Percentiles rank a stretch among this genome's conserved stretches.
These are phyloP conservation scores for Karalla daura DNA, from an alignment of 2,797 vertebrate species.

Conservation along the genomic window DNA sequence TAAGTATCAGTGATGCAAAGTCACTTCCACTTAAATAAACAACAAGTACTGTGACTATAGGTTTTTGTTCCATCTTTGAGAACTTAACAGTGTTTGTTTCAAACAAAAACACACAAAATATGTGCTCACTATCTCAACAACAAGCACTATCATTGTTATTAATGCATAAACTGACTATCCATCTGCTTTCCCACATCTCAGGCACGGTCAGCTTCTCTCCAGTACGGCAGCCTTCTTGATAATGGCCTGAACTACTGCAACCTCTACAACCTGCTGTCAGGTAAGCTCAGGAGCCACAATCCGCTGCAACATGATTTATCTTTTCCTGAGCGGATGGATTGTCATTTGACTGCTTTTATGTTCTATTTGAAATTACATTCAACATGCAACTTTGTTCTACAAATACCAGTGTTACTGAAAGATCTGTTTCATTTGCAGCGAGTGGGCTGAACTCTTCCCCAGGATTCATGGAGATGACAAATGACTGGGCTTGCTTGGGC, in stretches of 20 bases:
- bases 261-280: conserved; percentile 55
- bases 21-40: too few species aligned
- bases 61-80: too few species aligned
- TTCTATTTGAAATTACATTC: too few species aligned
- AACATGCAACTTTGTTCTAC: not conserved
- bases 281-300: conserved; percentile 25
- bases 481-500: conserved; percentile 53
- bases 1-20: conserved; percentile 28
- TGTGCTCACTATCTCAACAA: too few species aligned
- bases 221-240: conserved; percentile 52
- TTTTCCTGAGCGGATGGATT: too few species aligned
- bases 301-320: not conserved
- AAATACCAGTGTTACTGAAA: not conserved
- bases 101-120: too few species aligned
- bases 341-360: too few species aligned
- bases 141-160: too few species aligned
- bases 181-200: not conserved
- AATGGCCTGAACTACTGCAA: conserved; percentile 64
- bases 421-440: conserved; percentile 6
- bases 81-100: too few species aligned
- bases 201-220: conserved; percentile 46
- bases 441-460: conserved; percentile 33
- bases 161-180: too few species aligned
- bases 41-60: too few species aligned
- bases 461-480: conserved; percentile 53